Conservation (phyloP, 35 echinoderm and acorn worm genomes). For the Antedon bifida region DNA sequence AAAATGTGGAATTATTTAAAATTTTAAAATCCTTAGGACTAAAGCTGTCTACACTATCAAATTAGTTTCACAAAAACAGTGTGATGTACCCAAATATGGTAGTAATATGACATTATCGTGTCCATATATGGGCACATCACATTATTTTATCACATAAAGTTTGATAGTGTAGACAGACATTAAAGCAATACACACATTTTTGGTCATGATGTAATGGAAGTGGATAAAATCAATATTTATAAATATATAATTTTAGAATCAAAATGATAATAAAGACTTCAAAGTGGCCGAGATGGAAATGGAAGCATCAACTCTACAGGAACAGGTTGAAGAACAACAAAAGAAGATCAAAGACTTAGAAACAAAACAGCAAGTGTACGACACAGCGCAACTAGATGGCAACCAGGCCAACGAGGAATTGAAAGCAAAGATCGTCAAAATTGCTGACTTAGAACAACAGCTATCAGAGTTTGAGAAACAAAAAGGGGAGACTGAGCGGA, state of each 20-base stretch:
- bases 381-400: slow-evolving; percentile 1
- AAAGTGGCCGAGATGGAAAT: slow-evolving; percentile 91
- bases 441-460: slow-evolving; percentile 6
- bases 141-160: no score
- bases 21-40: no score
- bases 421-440: slow-evolving; percentile 13
- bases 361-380: slow-evolving; percentile 16
- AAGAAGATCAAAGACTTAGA: slow-evolving; percentile 38
- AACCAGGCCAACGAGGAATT: not conserved
- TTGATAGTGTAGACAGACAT: no score
- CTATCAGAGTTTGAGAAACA: not conserved
- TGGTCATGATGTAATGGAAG: no score
- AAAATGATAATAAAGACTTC: slow-evolving; percentile 96
- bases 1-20: no score
- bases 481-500: not conserved
- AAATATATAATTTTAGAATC: slow-evolving; percentile 26
- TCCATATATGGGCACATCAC: no score
- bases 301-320: slow-evolving; percentile 52
- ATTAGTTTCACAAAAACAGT: no score
- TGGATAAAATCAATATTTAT: no score
- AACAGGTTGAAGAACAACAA: slow-evolving; percentile 62
- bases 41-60: no score
- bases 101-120: no score
- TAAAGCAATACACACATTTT: no score
- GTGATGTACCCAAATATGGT: no score